These are phyloP conservation scores for Raja brachyura DNA, from an alignment of 2,113 vertebrate species.

Conservation along the genomic window DNA sequence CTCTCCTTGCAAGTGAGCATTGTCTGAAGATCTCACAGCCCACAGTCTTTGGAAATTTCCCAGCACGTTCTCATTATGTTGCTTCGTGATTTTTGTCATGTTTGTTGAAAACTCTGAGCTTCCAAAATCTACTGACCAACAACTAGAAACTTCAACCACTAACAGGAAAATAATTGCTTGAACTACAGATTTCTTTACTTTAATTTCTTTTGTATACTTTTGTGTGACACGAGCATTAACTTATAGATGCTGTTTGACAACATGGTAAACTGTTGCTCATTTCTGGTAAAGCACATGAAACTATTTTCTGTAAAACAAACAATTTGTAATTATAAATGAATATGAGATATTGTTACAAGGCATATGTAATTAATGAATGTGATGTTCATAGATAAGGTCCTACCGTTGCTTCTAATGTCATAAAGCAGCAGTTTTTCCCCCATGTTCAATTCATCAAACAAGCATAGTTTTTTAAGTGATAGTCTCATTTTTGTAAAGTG, in stretches of 20 bases:
- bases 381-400: background rate
- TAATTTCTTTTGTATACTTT: background rate
- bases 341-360: background rate
- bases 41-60: background rate
- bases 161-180: background rate
- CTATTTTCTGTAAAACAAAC: background rate
- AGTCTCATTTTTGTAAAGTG: conserved; percentile 17
- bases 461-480: background rate
- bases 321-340: conserved; percentile 33
- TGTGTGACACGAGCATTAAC: background rate
- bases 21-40: background rate
- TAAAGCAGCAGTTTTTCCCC: background rate
- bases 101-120: background rate
- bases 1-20: background rate
- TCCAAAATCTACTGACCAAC: background rate
- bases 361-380: background rate
- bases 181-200: background rate
- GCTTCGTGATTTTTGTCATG: background rate
- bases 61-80: background rate
- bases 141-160: background rate
- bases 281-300: conserved; percentile 22
- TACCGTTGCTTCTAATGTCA: background rate
- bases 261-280: background rate
- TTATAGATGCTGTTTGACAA: background rate
- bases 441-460: background rate